These are phyloP conservation scores for Coregonus ussuriensis DNA, from an alignment of 2,797 vertebrate genomes.

Conservation along the genomic window DNA sequence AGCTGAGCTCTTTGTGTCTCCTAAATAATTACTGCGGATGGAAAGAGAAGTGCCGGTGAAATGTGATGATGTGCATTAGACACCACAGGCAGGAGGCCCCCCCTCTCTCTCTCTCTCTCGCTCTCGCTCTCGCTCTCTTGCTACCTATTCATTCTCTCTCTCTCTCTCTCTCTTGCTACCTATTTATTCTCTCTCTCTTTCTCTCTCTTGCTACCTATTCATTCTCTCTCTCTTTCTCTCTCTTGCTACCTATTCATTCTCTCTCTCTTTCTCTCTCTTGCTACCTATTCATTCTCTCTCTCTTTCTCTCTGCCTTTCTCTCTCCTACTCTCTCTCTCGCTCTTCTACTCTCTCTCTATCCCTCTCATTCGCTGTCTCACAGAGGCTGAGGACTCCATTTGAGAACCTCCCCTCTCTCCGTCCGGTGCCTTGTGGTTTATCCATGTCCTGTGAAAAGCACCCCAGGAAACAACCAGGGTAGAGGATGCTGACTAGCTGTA, in stretches of 20 bases:
- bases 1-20: conserved; percentile 23
- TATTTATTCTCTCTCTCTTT: background rate
- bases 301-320: background rate
- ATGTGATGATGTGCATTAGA: background rate
- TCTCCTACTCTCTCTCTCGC: background rate
- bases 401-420: background rate
- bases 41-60: background rate
- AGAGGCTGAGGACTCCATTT: too few relatives aligned
- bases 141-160: background rate
- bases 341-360: background rate
- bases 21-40: conserved; percentile 21
- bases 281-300: background rate
- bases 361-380: too few relatives aligned
- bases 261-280: too few relatives aligned
- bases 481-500: background rate
- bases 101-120: background rate
- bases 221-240: background rate
- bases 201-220: background rate
- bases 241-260: background rate
- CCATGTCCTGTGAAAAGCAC: too few relatives aligned
- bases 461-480: background rate
- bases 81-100: background rate
- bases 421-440: too few relatives aligned
- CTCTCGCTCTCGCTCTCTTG: background rate
- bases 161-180: too few relatives aligned